Evolutionary conservation across 2,888 invertebrate species (phyloP), one percentile per base, ranked within the genome.

Genomic region (Phalera bucephala): DNA sequence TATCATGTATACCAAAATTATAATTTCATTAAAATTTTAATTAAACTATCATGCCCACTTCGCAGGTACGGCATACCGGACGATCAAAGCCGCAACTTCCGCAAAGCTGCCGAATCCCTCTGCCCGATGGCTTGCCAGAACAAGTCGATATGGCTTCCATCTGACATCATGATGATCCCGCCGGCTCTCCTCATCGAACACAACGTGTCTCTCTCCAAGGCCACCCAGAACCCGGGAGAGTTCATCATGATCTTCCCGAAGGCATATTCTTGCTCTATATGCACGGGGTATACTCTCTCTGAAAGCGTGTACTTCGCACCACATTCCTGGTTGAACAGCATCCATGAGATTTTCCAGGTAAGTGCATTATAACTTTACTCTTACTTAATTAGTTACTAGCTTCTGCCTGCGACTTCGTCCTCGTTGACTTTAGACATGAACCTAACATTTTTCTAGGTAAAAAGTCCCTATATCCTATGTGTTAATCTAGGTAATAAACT

Each of bases 251-350:
- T 98, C 0, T 97, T 97, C 73, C 97, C 98, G 0, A 73, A 77
- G 66, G 95, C 96, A 0, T 97, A 96, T 69, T 96, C 97, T 0
- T 95, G 96, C 0, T 96, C 95, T 25, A 92, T 98, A 42, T 95
- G 95, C 49, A 96, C 96, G 0, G 98, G 98, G 0, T 97, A 95
- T 70, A 93, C 95, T 0, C 93, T 97, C 0, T 96, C 97, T 0
- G 98, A 99, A 72, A 97, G 97, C 65, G 96, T 97, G 0, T 98
- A 97, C 73, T 98, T 96, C 64, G 97, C 97, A 0, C 93, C 95
- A 4, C 89, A 92, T 1, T 91, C 93, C 0, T 98, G 97, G 97
- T 84, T 98, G 0, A 89, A 92, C 31, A 89, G 91, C 2, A 94
- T 96, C 0, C 91, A 93, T 52, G 87, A 92, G 60, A 93, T 94